Conservation (phyloP, 53 echinoderm and acorn worm genomes). For the Holothuria scabra region DNA sequence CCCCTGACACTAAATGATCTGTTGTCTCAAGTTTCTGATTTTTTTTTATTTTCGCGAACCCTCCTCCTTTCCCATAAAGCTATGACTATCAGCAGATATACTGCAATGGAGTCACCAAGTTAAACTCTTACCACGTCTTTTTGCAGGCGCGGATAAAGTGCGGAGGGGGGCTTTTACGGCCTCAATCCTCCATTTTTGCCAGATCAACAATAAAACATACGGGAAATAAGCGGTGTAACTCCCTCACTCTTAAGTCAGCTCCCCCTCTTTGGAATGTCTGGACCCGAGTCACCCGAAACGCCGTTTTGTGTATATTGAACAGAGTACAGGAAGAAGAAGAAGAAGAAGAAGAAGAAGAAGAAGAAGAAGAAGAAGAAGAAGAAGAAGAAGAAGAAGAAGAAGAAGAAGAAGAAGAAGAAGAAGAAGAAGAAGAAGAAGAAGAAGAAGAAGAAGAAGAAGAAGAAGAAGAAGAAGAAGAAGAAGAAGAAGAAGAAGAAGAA, state of each 20-base stretch:
- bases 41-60: too few relatives aligned
- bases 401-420: neutral
- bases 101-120: too few relatives aligned
- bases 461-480: neutral
- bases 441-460: neutral
- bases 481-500: neutral
- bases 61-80: too few relatives aligned
- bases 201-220: too few relatives aligned
- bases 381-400: slow-evolving; percentile 21
- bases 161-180: too few relatives aligned
- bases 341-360: neutral
- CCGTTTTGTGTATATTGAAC: neutral
- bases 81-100: too few relatives aligned
- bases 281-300: neutral
- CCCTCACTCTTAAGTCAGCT: neutral
- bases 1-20: too few relatives aligned
- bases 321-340: neutral
- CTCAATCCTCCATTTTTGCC: too few relatives aligned
- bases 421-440: slow-evolving; percentile 9
- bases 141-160: neutral
- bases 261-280: too few relatives aligned
- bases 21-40: too few relatives aligned
- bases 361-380: neutral
- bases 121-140: too few relatives aligned
- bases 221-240: too few relatives aligned